Evolutionary conservation across 2,888 invertebrate genomes (phyloP).

Genomic region (Stenotaenia linearis): DNA sequence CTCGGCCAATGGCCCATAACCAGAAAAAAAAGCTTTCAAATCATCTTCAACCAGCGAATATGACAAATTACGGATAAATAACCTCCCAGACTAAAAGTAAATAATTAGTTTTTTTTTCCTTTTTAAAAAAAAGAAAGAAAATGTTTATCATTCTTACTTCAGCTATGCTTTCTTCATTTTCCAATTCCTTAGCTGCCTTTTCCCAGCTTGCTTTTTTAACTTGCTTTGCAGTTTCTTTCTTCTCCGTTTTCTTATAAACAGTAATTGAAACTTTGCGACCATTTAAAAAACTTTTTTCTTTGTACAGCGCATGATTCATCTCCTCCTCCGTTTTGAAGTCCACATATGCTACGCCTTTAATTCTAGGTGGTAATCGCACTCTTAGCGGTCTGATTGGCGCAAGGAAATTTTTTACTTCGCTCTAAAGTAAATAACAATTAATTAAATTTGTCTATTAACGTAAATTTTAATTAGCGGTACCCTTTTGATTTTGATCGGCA

Average conservation of each 20-base stretch:
- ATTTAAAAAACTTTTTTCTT: conserved; percentile 33
- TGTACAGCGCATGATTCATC: conserved; percentile 26
- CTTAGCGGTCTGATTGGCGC: neutral
- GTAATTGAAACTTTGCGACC: conserved; percentile 60
- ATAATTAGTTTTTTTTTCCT: conserved; percentile 59
- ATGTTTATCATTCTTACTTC: neutral
- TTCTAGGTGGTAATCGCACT: conserved; percentile 29
- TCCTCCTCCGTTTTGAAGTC: conserved; percentile 28
- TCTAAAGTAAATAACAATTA: neutral
- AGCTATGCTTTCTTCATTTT: conserved; percentile 43
- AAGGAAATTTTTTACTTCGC: conserved; percentile 30
- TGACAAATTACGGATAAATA: conserved; percentile 85
- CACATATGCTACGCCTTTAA: conserved; percentile 31
- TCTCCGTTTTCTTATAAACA: conserved; percentile 38
- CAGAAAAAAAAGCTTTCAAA: conserved; percentile 70
- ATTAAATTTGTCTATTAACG: neutral
- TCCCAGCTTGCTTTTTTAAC: conserved; percentile 24
- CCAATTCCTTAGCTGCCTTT: conserved; percentile 47
- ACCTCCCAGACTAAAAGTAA: conserved; percentile 65
- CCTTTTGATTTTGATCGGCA: conserved; percentile 28
- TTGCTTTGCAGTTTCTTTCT: too few species aligned
- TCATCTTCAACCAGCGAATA: conserved; percentile 82
- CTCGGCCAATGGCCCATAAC: conserved; percentile 80
- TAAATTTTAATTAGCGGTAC: neutral
- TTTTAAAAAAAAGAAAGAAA: too few species aligned